Conservation (phyloP, 2,888 invertebrate species). For the Galeopsomyia nigrocyanea region DNA sequence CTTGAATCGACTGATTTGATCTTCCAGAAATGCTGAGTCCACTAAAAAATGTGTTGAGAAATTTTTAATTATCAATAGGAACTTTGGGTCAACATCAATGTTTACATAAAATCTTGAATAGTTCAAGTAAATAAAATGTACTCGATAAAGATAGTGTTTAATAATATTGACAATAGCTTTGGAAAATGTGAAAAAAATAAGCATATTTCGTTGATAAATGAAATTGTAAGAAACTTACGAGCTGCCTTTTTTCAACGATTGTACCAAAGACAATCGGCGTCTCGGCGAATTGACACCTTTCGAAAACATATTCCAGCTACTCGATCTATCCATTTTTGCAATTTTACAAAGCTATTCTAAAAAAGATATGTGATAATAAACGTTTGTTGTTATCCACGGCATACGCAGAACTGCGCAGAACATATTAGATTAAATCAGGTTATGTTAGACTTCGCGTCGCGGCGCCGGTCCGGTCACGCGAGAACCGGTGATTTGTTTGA, state of each 20-base stretch:
- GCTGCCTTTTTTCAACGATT: conserved; percentile 62
- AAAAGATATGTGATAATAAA: conserved; percentile 3
- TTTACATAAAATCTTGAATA: too few species aligned
- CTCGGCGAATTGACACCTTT: conserved; percentile 59
- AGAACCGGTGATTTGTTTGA: conserved; percentile 18
- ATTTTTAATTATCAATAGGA: background rate
- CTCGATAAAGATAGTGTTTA: too few species aligned
- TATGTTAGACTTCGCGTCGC: background rate
- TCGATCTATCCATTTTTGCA: conserved; percentile 56
- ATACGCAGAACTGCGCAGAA: conserved; percentile 20
- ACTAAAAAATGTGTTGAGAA: conserved; percentile 46
- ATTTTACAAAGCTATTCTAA: background rate
- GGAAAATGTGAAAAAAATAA: too few species aligned
- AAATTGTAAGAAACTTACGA: conserved; percentile 56
- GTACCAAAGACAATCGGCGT: conserved; percentile 63
- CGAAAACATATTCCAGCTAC: conserved; percentile 52
- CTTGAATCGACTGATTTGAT: conserved; percentile 79
- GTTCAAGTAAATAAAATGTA: too few species aligned
- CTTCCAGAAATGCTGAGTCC: conserved; percentile 73
- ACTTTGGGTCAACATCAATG: too few species aligned
- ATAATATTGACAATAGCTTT: too few species aligned
- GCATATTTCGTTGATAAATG: background rate
- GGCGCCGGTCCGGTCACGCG: too few species aligned
- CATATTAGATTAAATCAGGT: conserved; percentile 21
- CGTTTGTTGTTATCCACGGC: background rate